phyloP scores from a whole-genome alignment of 2,888 invertebrate species.

The Sphinx pinastri region DNA sequence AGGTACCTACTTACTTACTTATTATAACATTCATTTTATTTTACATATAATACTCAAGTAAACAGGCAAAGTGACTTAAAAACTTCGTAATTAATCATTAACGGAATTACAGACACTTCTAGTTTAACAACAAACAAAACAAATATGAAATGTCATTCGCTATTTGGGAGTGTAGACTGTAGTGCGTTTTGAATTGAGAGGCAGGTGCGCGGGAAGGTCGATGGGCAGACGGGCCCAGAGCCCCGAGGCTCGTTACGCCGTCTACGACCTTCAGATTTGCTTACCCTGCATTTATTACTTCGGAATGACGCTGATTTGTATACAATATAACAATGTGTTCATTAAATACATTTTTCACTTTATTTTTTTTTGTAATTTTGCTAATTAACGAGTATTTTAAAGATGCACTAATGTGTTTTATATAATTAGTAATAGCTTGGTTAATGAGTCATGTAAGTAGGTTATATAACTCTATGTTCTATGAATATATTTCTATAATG shows the following conservation, averaged over 20 bases:
- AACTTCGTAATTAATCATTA: no score
- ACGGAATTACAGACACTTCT: conserved; percentile 6
- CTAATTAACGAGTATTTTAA: neutral
- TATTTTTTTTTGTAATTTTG: neutral
- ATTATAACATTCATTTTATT: neutral
- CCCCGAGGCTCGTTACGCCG: conserved; percentile 40
- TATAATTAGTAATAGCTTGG: no score
- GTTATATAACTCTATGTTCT: no score
- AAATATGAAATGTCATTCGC: neutral
- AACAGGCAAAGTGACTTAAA: no score
- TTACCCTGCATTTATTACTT: conserved; percentile 36
- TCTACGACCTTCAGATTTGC: conserved; percentile 47
- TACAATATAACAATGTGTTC: conserved; percentile 10
- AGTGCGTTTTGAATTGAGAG: conserved; percentile 32
- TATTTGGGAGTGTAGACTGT: conserved; percentile 17
- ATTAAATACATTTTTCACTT: neutral
- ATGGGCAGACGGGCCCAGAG: conserved; percentile 49
- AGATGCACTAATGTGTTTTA: neutral
- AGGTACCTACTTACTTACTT: neutral
- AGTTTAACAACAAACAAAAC: conserved; percentile 14
- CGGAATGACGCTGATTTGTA: conserved; percentile 13
- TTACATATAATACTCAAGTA: no score
- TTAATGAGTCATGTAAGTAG: no score
- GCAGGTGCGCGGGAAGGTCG: conserved; percentile 61
- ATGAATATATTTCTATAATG: no score